Evolutionary conservation across 92 coral and sea anemone species (phyloP).

Genomic region (Isaurus tuberculatus): DNA sequence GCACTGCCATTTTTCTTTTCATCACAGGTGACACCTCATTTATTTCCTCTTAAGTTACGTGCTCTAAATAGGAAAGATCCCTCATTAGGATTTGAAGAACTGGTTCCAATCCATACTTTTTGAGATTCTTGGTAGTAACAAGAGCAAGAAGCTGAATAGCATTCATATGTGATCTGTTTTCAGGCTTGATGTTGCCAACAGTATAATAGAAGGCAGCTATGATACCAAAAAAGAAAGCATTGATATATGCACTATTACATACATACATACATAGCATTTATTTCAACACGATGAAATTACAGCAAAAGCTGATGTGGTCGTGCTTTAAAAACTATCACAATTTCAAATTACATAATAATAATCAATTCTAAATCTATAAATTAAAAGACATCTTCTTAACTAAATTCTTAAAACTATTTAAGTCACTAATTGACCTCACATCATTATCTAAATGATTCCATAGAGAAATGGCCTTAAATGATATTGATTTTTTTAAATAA

Average conservation of each 20-base stretch:
- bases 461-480: too few relatives aligned
- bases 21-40: not conserved
- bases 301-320: too few relatives aligned
- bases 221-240: not conserved
- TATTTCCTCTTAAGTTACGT: conserved; percentile 55
- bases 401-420: too few relatives aligned
- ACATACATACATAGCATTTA: too few relatives aligned
- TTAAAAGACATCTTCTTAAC: too few relatives aligned
- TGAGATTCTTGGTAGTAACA: conserved; percentile 49
- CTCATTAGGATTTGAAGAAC: conserved; percentile 63
- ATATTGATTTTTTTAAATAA: too few relatives aligned
- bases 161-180: conserved; percentile 53
- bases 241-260: conserved; percentile 2
- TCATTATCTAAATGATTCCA: too few relatives aligned
- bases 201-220: conserved; percentile 64
- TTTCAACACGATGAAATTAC: too few relatives aligned
- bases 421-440: too few relatives aligned
- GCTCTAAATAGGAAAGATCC: conserved; percentile 66
- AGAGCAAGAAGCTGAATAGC: conserved; percentile 67
- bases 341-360: too few relatives aligned
- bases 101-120: conserved; percentile 70
- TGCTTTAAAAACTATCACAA: too few relatives aligned
- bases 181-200: conserved; percentile 58
- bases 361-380: too few relatives aligned
- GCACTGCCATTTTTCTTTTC: not conserved